These are phyloP conservation scores for Emmelina monodactyla DNA, from an alignment of 2,888 invertebrate species.

Conservation along the genomic window DNA sequence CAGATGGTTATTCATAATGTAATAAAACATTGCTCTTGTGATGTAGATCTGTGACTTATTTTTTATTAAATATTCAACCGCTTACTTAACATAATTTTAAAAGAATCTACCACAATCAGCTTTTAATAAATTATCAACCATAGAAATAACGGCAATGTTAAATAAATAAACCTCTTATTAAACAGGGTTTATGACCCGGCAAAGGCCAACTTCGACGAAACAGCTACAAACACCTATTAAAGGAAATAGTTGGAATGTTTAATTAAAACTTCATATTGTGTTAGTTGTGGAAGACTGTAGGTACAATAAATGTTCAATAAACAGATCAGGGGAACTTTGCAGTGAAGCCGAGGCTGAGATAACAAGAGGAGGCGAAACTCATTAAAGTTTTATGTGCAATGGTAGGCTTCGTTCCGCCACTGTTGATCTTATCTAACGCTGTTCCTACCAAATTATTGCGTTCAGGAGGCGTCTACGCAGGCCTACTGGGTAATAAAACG, in stretches of 20 bases:
- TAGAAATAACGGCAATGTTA: no score
- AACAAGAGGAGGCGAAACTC: conserved; percentile 53
- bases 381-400: conserved; percentile 55
- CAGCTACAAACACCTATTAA: no score
- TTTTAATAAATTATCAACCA: no score
- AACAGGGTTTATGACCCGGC: no score
- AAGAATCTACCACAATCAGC: no score
- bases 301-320: conserved; percentile 30
- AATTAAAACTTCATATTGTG: neutral
- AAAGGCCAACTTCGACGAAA: no score
- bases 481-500: no score
- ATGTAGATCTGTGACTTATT: no score
- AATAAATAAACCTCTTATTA: no score
- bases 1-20: conserved; percentile 28
- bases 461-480: conserved; percentile 19
- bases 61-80: no score
- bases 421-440: conserved; percentile 36
- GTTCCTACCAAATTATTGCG: conserved; percentile 30
- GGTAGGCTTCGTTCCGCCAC: neutral
- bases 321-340: conserved; percentile 41
- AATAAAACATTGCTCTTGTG: conserved; percentile 37
- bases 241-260: no score
- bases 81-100: no score
- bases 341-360: conserved; percentile 30
- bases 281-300: conserved; percentile 32